Evolutionary conservation across 2,113 vertebrate genomes (phyloP), one percentile per base, ranked within the genome.

Genomic region (Cololabis saira): DNA sequence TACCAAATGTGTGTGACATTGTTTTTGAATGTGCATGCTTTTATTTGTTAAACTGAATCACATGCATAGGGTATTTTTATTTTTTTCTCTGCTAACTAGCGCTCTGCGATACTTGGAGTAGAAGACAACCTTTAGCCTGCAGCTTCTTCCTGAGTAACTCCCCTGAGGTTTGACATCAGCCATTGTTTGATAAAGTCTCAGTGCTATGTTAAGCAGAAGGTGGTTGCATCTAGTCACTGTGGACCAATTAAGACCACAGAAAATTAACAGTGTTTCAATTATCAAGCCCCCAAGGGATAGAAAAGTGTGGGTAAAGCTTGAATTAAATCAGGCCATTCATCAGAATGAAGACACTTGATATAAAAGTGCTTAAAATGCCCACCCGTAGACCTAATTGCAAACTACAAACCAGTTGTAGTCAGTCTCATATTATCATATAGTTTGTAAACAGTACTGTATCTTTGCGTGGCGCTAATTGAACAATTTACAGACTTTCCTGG

Each of bases 241-340:
- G 50, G 87, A 81, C 54, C 71, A 78, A 83, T 87, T 82, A 82
- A 78, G 78, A 86, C 79, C 69, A 45, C 70, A 78, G 75, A 87
- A 86, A 91, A 87, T 89, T 67, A 88, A 71, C 56, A 67, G 66
- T 71, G 69, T 87, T 89, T 91, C 73, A 89, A 88, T 91, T 89
- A 89, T 72, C 62, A 82, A 60, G 56, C 52, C 69, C 79, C 81
- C 70, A 1, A 18, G 74, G 79, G 79, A 79, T 65, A 73, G 57
- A 65, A 71, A 81, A 56, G 65, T 68, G 73, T 82, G 64, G 70
- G 77, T 81, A 70, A 78, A 65, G 68, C 74, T 80, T 64, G 61
- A 88, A 81, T 83, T 82, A 76, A 85, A 85, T 85, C 78, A 82
- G 75, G 59, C 47, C 65, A 78, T 86, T 72, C 51, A 67, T 79